Evolutionary conservation across 2,888 invertebrate species (phyloP), one percentile per base, ranked within the genome.

Genomic region (Cantharis rustica): DNA sequence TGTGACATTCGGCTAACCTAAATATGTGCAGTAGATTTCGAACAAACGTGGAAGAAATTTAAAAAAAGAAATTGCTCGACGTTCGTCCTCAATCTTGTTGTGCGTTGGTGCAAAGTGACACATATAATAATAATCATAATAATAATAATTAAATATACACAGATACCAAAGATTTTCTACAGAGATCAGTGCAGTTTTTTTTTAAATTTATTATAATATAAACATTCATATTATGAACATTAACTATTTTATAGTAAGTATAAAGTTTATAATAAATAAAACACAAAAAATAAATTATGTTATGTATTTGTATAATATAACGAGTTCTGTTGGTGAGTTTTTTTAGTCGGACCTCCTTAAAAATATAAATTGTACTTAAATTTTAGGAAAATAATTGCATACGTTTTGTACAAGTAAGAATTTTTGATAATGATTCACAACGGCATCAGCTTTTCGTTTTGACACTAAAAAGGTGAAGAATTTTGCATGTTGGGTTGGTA

Each of bases 31-130:
- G 75, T 76, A 72, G 73, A 75, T 75, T 73, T 47, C 61, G 61
- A 66, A 15, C 68, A 26, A 20, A 27, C 66, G 47, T 68, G 10
- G 16, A 68, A 31, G 5, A 68, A 66, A n/a, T 66, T 66, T 62
- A n/a, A n/a, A 63, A 63, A 63, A 16, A 63, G 10, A 9, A 20
- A 11, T 16, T 70, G 31, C 13, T 20, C 23, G 23, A 66, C 31
- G 62, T 68, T 61, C 66, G 61, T 69, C 72, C 61, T 27, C 16
- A 61, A 73, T 70, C 77, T 75, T 16, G 81, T 85, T 85, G 86
- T 87, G 86, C 86, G 85, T 84, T 83, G 81, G 87, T 87, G 87
- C 86, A 84, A 80, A 79, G 86, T 86, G 86, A 87, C 86, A 86
- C 85, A 80, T 82, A 83, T 78, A 75, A 66, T 66, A 66, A 66